phyloP scores from a whole-genome alignment of 2,113 vertebrate species.

The Hemiscyllium ocellatum region DNA sequence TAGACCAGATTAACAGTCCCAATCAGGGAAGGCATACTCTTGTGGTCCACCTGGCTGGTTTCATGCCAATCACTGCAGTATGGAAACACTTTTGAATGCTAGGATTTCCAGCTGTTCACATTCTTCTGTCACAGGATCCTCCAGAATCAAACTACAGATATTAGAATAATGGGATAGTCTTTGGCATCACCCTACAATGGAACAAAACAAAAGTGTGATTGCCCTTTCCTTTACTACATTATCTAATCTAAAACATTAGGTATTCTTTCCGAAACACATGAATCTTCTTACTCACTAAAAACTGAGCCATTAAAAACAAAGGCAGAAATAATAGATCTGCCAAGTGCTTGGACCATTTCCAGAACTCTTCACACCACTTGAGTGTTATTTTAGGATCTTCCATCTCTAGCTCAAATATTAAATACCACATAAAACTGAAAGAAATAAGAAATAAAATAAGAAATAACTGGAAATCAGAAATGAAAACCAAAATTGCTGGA shows the following conservation, averaged over 20 bases:
- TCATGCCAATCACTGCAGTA: not conserved
- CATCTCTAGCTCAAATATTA: not conserved
- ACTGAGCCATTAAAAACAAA: not conserved
- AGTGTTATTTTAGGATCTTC: not conserved
- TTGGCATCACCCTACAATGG: not conserved
- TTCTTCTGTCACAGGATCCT: not conserved
- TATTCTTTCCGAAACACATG: not conserved
- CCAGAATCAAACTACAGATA: not conserved
- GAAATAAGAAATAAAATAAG: no score
- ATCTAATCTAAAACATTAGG: not conserved
- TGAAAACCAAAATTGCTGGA: no score
- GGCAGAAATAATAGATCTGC: not conserved
- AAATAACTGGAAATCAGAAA: no score
- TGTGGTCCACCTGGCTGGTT: no score
- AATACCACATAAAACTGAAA: not conserved
- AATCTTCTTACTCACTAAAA: not conserved
- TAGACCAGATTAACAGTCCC: no score
- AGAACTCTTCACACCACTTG: not conserved
- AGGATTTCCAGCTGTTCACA: not conserved
- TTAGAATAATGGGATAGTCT: not conserved
- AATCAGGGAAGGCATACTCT: no score
- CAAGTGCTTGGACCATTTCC: not conserved
- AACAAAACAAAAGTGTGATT: not conserved
- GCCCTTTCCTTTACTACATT: not conserved
- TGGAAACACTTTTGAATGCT: not conserved